These are phyloP conservation scores for Odiellus spinosus DNA, from an alignment of 2,888 invertebrate genomes.

Conservation along the genomic window DNA sequence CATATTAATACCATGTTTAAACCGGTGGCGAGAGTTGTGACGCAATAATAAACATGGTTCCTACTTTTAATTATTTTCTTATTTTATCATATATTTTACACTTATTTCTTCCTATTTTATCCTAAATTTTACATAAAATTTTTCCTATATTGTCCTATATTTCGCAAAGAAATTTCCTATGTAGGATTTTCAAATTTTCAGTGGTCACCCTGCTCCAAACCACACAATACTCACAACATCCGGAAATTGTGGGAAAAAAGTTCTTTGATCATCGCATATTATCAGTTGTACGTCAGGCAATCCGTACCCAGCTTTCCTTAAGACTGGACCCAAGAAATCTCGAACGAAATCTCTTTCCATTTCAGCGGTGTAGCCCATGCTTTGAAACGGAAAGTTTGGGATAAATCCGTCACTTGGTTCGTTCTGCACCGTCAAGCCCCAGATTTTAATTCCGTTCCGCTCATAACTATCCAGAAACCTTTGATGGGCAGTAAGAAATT, in stretches of 20 bases:
- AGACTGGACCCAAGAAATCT: slow-evolving; percentile 54
- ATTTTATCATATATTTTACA: too few relatives aligned
- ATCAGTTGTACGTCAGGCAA: slow-evolving; percentile 44
- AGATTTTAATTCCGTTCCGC: slow-evolving; percentile 42
- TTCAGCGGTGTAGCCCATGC: slow-evolving; percentile 54
- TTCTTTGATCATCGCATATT: slow-evolving; percentile 47
- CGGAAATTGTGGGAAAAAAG: slow-evolving; percentile 30
- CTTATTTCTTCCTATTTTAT: too few relatives aligned
- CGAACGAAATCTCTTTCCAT: slow-evolving; percentile 48
- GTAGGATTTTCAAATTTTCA: too few relatives aligned
- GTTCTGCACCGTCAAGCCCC: slow-evolving; percentile 76
- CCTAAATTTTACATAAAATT: too few relatives aligned
- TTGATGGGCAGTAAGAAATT: too few relatives aligned
- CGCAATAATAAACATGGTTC: too few relatives aligned
- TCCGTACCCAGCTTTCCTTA: slow-evolving; percentile 42
- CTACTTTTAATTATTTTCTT: too few relatives aligned
- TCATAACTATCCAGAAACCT: slow-evolving; percentile 23
- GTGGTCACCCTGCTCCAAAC: too few relatives aligned
- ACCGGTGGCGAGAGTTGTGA: too few relatives aligned
- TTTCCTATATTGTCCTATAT: too few relatives aligned
- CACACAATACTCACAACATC: slow-evolving; percentile 19
- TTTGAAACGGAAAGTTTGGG: slow-evolving; percentile 43
- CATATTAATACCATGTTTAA: too few relatives aligned
- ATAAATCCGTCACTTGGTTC: slow-evolving; percentile 48
- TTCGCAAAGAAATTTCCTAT: too few relatives aligned